phyloP scores from a whole-genome alignment of 1,140 invertebrate species.

The Lepidostoma basale region DNA sequence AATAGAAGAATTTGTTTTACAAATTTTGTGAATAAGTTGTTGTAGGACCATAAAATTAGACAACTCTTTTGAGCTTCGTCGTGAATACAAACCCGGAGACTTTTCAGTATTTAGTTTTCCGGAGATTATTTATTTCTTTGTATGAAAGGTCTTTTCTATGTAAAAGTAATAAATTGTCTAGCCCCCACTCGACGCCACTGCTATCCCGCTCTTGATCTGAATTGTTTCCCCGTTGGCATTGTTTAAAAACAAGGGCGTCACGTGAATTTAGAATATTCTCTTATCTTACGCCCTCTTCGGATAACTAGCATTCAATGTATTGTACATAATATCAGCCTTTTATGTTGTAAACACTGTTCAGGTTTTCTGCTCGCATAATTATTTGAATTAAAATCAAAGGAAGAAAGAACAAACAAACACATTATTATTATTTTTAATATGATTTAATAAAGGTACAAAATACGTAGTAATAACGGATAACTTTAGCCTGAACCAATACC shows the following conservation, averaged over 20 bases:
- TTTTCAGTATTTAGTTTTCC: background rate
- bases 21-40: too few relatives aligned
- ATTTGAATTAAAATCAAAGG: too few relatives aligned
- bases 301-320: background rate
- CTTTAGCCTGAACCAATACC: too few relatives aligned
- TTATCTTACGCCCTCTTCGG: background rate
- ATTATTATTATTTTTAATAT: too few relatives aligned
- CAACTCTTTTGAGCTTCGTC: background rate
- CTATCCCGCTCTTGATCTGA: constrained; percentile 28
- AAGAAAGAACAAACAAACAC: too few relatives aligned
- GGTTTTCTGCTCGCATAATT: too few relatives aligned
- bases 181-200: constrained; percentile 7
- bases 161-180: constrained; percentile 33
- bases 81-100: background rate
- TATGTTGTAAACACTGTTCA: too few relatives aligned
- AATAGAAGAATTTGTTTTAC: too few relatives aligned
- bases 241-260: constrained; percentile 31
- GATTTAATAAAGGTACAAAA: too few relatives aligned
- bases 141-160: constrained; percentile 14
- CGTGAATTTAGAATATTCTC: constrained; percentile 29
- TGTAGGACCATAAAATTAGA: too few relatives aligned
- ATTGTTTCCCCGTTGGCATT: constrained; percentile 28
- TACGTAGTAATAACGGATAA: too few relatives aligned
- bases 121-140: constrained; percentile 20
- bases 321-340: too few relatives aligned